Conservation (phyloP, 2,797 vertebrate genomes). For the Eurystomus glaucurus region DNA sequence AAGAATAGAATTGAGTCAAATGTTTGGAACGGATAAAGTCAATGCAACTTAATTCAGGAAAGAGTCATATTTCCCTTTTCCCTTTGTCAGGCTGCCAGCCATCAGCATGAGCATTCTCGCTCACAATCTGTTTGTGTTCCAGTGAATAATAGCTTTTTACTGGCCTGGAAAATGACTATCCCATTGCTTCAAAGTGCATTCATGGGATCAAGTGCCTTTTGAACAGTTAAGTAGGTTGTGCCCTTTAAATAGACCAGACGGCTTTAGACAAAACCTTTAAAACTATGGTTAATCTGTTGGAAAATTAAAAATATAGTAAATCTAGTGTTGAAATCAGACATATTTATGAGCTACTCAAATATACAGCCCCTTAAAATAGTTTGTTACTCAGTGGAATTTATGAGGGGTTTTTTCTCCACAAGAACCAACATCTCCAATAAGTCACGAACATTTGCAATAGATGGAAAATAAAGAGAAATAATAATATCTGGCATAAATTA, state of each 20-base stretch:
- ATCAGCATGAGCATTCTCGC: not conserved
- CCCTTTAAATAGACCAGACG: not conserved
- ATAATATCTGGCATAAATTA: not conserved
- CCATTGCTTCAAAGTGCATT: slow-evolving; percentile 43
- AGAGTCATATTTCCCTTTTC: slow-evolving; percentile 37
- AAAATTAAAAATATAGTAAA: slow-evolving; percentile 63
- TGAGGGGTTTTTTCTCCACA: not conserved
- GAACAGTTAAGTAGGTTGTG: slow-evolving; percentile 42
- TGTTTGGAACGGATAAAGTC: slow-evolving; percentile 54
- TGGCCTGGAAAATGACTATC: slow-evolving; percentile 69
- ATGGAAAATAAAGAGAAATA: not conserved
- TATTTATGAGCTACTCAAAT: slow-evolving; percentile 43
- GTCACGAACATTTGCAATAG: not conserved
- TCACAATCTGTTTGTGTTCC: slow-evolving; percentile 57
- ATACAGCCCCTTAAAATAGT: slow-evolving; percentile 39
- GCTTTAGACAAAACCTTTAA: slow-evolving; percentile 22
- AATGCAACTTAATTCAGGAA: slow-evolving; percentile 23
- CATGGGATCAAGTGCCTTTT: slow-evolving; percentile 51
- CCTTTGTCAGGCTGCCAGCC: slow-evolving; percentile 36
- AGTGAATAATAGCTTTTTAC: slow-evolving; percentile 59
- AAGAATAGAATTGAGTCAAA: slow-evolving; percentile 60
- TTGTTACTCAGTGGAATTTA: slow-evolving; percentile 54
- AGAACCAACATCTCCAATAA: not conserved
- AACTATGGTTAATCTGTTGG: not conserved
- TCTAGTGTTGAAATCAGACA: not conserved